Conservation (phyloP, 1,140 invertebrate genomes). For the Platyscapa corneri region DNA sequence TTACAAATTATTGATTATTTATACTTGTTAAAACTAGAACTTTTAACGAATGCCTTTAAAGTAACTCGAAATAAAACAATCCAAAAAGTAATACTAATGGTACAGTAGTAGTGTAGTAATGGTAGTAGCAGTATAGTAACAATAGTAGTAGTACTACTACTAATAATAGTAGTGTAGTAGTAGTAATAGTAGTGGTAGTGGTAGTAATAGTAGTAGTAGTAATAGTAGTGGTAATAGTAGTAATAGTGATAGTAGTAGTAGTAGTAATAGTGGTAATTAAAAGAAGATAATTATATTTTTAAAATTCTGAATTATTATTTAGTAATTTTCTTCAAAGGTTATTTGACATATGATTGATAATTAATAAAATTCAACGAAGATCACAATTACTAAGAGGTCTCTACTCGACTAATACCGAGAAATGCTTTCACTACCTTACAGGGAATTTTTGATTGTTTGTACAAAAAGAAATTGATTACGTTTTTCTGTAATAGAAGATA, state of each 20-base stretch:
- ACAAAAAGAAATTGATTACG: conserved; percentile 32
- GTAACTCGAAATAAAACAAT: conserved; percentile 64
- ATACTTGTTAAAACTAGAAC: conserved; percentile 59
- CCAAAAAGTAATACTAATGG: conserved; percentile 48
- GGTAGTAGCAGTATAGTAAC: conserved; percentile 36
- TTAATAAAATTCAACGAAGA: conserved; percentile 34
- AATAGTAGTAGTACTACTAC: conserved; percentile 31
- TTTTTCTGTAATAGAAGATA: conserved; percentile 33
- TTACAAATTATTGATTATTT: conserved; percentile 61
- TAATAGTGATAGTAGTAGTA: conserved; percentile 47
- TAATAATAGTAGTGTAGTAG: conserved; percentile 49
- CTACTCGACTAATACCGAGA: conserved; percentile 45
- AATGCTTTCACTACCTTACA: conserved; percentile 40
- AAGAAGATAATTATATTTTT: conserved; percentile 49
- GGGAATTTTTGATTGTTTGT: conserved; percentile 37
- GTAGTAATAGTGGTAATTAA: conserved; percentile 5
- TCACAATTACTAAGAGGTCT: conserved; percentile 28
- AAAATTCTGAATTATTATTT: conserved; percentile 62
- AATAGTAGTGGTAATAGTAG: conserved; percentile 44
- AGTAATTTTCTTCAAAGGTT: conserved; percentile 53
- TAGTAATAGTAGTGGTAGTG: conserved; percentile 28
- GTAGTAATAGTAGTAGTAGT: conserved; percentile 48
- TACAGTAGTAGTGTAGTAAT: conserved; percentile 34
- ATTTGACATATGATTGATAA: conserved; percentile 34
- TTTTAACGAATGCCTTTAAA: conserved; percentile 65